These are phyloP conservation scores for Sander vitreus DNA, from an alignment of 2,113 vertebrate genomes.

Conservation along the genomic window DNA sequence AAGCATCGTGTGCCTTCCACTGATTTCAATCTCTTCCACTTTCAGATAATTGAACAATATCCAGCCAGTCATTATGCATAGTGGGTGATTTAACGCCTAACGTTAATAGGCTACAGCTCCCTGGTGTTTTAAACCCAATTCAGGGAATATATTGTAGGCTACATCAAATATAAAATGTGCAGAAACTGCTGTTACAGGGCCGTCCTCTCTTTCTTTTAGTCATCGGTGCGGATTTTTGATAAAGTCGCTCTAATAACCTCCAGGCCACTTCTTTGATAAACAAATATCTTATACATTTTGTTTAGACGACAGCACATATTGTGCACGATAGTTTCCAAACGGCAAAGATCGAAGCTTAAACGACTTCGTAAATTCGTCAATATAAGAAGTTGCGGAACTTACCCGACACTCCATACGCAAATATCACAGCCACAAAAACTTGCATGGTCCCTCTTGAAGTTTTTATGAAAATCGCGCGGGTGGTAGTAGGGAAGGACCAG, in stretches of 20 bases:
- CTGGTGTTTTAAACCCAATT: background rate
- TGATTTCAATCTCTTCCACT: background rate
- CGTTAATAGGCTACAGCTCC: too few relatives aligned
- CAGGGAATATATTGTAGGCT: background rate
- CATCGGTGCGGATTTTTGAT: background rate
- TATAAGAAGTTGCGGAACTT: constrained; percentile 45
- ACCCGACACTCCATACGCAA: constrained; percentile 69
- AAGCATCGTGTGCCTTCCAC: background rate
- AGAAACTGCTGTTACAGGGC: too few relatives aligned
- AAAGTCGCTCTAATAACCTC: background rate
- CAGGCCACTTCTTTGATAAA: background rate
- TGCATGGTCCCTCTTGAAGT: constrained; percentile 53
- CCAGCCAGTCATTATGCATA: background rate
- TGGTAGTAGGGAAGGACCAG: background rate
- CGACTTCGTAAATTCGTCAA: rapidly evolving
- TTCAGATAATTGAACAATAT: background rate
- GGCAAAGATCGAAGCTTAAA: background rate
- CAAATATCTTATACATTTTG: background rate
- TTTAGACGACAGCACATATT: background rate
- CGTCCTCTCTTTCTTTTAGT: too few relatives aligned
- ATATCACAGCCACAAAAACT: constrained; percentile 62
- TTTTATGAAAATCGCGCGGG: background rate
- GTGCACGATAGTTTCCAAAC: too few relatives aligned
- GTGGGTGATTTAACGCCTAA: background rate
- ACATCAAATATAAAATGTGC: background rate